Evolutionary conservation across 2,888 invertebrate species (phyloP).

Genomic region (Ernsta delagoae): DNA sequence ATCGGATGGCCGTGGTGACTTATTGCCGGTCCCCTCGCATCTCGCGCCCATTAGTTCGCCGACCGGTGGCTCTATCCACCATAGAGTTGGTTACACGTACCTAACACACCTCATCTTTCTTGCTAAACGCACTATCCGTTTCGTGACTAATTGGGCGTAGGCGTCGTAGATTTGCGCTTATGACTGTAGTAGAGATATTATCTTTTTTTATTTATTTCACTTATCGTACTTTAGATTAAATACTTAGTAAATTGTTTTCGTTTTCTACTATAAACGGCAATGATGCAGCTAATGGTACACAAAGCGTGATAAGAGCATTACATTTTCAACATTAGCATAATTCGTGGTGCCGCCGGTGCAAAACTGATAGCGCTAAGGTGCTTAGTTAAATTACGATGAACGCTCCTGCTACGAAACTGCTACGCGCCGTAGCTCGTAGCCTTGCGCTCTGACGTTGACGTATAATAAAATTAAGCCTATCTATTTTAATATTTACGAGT

Average conservation of each 20-base stretch:
- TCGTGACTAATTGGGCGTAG: slow-evolving; percentile 85
- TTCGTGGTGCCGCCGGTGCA: slow-evolving; percentile 74
- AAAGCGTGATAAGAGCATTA: slow-evolving; percentile 79
- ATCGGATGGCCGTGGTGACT: slow-evolving; percentile 76
- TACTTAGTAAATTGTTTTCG: background rate
- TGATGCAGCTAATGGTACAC: slow-evolving; percentile 60
- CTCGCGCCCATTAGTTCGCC: slow-evolving; percentile 65
- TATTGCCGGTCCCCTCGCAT: slow-evolving; percentile 72
- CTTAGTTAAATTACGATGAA: slow-evolving; percentile 77
- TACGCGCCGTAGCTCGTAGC: slow-evolving; percentile 49
- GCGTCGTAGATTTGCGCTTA: slow-evolving; percentile 58
- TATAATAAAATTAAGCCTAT: background rate
- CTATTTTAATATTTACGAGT: too few species aligned
- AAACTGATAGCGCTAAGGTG: slow-evolving; percentile 81
- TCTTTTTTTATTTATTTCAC: slow-evolving; percentile 41
- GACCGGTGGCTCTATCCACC: slow-evolving; percentile 41
- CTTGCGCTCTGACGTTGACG: slow-evolving; percentile 22
- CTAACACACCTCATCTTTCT: slow-evolving; percentile 73
- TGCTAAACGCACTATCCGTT: slow-evolving; percentile 71
- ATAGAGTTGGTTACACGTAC: slow-evolving; percentile 44
- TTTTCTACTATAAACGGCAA: slow-evolving; percentile 15
- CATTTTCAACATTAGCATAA: slow-evolving; percentile 77
- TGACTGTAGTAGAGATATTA: slow-evolving; percentile 46
- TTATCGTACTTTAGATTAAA: slow-evolving; percentile 4
- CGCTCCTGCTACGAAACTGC: slow-evolving; percentile 53